Conservation (phyloP, 2,888 invertebrate genomes). For the Sycophila texana region DNA sequence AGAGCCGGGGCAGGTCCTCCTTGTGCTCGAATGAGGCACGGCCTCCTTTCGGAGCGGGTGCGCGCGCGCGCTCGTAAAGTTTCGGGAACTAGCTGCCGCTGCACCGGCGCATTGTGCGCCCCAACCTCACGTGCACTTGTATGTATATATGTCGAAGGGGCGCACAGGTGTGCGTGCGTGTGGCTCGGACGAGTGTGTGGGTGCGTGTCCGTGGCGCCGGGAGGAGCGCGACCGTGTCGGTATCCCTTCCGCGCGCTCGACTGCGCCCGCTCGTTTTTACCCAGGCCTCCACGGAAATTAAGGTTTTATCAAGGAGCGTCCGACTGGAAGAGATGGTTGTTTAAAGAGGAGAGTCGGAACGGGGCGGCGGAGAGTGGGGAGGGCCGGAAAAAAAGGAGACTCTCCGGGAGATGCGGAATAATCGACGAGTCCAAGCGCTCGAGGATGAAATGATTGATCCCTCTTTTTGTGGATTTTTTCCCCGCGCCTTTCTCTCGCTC, state of each 20-base stretch:
- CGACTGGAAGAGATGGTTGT: slow-evolving; percentile 46
- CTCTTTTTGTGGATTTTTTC: background rate
- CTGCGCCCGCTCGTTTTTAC: background rate
- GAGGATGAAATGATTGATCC: slow-evolving; percentile 16
- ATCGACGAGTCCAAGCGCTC: slow-evolving; percentile 9
- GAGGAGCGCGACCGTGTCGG: background rate
- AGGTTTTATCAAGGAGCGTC: slow-evolving; percentile 51
- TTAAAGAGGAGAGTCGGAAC: background rate
- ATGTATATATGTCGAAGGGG: background rate
- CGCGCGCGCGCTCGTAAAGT: slow-evolving; percentile 39
- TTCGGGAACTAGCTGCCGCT: slow-evolving; percentile 21
- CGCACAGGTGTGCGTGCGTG: background rate
- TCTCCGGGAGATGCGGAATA: slow-evolving; percentile 4
- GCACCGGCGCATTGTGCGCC: slow-evolving; percentile 2
- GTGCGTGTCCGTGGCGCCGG: background rate
- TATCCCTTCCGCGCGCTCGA: too few relatives aligned
- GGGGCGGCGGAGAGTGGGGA: background rate
- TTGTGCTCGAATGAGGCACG: background rate
- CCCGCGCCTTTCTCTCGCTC: too few relatives aligned
- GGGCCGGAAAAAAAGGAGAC: background rate
- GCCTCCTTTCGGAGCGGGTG: background rate
- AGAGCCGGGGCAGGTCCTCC: slow-evolving; percentile 17
- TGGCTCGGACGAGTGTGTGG: background rate
- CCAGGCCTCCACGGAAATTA: slow-evolving; percentile 38
- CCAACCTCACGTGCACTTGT: background rate